Evolutionary conservation across 2,797 vertebrate genomes (phyloP).

Genomic region (Semaprochilodus insignis): DNA sequence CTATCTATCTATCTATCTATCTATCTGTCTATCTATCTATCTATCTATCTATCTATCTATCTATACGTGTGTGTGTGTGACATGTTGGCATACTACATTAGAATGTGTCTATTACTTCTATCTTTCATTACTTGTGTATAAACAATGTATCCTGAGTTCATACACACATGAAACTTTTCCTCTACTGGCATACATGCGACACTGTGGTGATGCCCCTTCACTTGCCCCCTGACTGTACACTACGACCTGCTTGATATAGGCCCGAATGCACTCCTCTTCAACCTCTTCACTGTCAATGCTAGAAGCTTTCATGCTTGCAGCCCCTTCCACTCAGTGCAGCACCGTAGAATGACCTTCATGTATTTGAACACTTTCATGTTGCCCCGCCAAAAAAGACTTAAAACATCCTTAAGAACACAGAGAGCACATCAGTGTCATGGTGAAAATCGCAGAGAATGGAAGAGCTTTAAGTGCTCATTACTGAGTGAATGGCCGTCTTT

Average conservation of each 20-base stretch:
- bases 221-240: no score
- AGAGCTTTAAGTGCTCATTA: background rate
- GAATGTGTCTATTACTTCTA: background rate
- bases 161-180: no score
- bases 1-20: background rate
- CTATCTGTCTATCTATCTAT: background rate
- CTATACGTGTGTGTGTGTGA: background rate
- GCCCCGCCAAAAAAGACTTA: background rate
- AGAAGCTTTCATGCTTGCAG: background rate
- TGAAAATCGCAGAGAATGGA: background rate
- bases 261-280: background rate
- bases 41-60: background rate
- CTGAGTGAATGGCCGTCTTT: slow-evolving; percentile 15
- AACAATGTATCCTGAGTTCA: no score
- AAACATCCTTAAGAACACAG: background rate
- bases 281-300: background rate
- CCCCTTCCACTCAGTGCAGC: background rate
- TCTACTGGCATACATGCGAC: no score
- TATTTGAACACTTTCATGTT: background rate
- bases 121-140: background rate
- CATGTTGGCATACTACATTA: no score
- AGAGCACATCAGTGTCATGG: slow-evolving; percentile 17
- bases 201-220: no score
- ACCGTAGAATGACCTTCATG: slow-evolving; percentile 1
- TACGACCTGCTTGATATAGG: background rate